phyloP scores from a whole-genome alignment of 2,797 vertebrate species.

The Cuculus canorus region DNA sequence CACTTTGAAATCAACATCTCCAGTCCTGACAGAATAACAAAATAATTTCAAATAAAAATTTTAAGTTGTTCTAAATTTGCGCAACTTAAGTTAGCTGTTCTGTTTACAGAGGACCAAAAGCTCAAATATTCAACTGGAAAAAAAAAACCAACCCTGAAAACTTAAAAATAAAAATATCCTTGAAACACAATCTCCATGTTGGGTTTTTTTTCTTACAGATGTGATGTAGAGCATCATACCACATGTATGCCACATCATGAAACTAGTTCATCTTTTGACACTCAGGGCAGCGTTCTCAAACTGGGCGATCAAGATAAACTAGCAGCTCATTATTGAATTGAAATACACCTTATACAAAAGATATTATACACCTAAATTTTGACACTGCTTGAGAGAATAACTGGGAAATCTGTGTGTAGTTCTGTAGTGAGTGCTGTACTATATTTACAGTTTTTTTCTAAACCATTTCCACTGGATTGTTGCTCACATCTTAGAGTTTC shows the following conservation, averaged over 20 bases:
- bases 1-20: background rate
- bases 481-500: background rate
- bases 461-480: background rate
- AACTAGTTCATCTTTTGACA: background rate
- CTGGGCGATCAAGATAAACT: background rate
- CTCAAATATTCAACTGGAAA: background rate
- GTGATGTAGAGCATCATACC: background rate
- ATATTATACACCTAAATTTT: background rate
- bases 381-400: background rate
- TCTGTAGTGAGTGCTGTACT: background rate
- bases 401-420: background rate
- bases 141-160: background rate
- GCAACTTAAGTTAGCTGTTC: background rate
- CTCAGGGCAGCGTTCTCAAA: background rate
- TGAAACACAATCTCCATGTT: background rate
- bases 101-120: background rate
- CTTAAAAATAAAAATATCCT: background rate
- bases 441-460: background rate
- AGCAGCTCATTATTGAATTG: conserved; percentile 2
- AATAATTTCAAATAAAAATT: background rate
- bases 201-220: background rate
- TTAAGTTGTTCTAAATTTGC: background rate
- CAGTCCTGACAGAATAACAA: background rate
- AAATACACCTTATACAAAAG: conserved; percentile 11
- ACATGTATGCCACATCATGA: background rate